Conservation (phyloP, 2,113 vertebrate species). For the Scophthalmus maximus region DNA sequence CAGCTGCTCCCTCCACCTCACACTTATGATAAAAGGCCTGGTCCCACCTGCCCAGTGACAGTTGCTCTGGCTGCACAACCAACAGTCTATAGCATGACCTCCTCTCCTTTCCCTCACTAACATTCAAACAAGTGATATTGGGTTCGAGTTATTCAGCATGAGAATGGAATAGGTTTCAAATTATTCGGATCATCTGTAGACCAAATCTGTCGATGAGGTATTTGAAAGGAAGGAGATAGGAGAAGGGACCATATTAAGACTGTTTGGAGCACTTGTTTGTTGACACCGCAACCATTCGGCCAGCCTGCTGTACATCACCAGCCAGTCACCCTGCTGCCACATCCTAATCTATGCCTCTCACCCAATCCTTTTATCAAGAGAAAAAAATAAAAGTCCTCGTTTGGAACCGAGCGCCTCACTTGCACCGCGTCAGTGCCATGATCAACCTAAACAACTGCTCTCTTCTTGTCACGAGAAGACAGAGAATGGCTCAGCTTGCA, state of each 20-base stretch:
- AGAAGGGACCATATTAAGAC: conserved; percentile 54
- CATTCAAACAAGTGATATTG: conserved; percentile 12
- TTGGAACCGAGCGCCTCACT: conserved; percentile 43
- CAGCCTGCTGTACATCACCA: conserved; percentile 53
- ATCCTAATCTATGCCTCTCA: conserved; percentile 51
- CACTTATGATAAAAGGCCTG: conserved; percentile 35
- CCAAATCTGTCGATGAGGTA: conserved; percentile 8
- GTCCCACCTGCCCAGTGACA: conserved; percentile 39
- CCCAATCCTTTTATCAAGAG: conserved; percentile 44
- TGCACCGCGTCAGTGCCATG: conserved; percentile 36
- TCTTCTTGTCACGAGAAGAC: conserved; percentile 62
- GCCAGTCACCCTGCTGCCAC: conserved; percentile 50
- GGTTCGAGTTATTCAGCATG: conserved; percentile 3
- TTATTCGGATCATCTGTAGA: not conserved
- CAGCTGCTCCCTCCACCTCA: conserved; percentile 47
- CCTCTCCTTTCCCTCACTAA: conserved; percentile 57
- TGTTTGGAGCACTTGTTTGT: conserved; percentile 60
- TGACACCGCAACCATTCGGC: conserved; percentile 55
- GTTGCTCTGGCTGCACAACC: conserved; percentile 54
- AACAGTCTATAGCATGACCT: conserved; percentile 62
- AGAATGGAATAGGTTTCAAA: conserved; percentile 7
- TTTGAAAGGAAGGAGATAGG: conserved; percentile 34
- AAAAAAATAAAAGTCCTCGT: conserved; percentile 41
- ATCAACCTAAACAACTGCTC: conserved; percentile 45
- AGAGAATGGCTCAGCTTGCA: conserved; percentile 48